Evolutionary conservation across 2,888 invertebrate species (phyloP).

Genomic region (Disparrhopalites patrizii): DNA sequence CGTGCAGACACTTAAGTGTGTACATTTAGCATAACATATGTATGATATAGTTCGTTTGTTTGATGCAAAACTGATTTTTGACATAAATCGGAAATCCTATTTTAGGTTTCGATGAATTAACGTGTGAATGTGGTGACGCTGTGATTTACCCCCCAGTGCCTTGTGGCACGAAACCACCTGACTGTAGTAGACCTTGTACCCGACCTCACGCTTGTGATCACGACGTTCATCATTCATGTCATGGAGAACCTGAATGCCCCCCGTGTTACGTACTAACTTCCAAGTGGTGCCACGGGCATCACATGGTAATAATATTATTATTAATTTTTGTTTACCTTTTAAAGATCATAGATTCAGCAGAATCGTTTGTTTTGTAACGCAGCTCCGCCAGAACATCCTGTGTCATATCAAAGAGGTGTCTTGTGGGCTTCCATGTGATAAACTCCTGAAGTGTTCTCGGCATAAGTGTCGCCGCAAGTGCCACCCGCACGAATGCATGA

Average conservation of each 20-base stretch:
- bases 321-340: constrained; percentile 17
- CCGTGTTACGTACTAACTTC: constrained; percentile 83
- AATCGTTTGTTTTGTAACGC: constrained; percentile 46
- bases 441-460: constrained; percentile 71
- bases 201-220: constrained; percentile 75
- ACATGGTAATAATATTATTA: constrained; percentile 57
- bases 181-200: constrained; percentile 64
- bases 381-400: constrained; percentile 81
- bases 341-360: too few relatives aligned
- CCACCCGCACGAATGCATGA: constrained; percentile 69
- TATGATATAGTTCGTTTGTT: background rate
- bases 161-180: constrained; percentile 83
- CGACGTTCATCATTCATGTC: constrained; percentile 78
- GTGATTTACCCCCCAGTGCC: constrained; percentile 86
- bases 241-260: constrained; percentile 68
- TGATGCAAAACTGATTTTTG: constrained; percentile 1
- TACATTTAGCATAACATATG: constrained; percentile 41
- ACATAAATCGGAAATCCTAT: constrained; percentile 1
- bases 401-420: constrained; percentile 82
- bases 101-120: constrained; percentile 72
- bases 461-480: constrained; percentile 80
- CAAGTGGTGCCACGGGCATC: constrained; percentile 75
- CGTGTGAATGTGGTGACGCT: constrained; percentile 83
- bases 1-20: constrained; percentile 72
- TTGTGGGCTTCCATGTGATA: constrained; percentile 83